Evolutionary conservation across 2,888 invertebrate genomes (phyloP).

Genomic region (Asteroscopus sphinx): DNA sequence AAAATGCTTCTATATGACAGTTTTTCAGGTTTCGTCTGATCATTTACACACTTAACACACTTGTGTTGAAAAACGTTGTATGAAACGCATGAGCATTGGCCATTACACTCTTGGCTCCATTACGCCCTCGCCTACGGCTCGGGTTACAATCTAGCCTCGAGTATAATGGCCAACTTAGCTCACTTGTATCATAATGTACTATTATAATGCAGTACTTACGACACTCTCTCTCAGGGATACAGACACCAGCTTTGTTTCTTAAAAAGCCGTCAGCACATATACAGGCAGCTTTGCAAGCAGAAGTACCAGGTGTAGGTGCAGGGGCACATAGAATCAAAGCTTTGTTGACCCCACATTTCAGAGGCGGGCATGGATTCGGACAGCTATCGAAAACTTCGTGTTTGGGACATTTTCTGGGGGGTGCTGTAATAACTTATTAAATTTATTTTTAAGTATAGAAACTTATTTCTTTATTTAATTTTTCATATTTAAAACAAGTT

Average conservation of each 20-base stretch:
- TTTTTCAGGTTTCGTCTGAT: too few species aligned
- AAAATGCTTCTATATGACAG: too few species aligned
- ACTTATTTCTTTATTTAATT: too few species aligned
- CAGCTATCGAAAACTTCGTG: slow-evolving; percentile 63
- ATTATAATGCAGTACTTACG: slow-evolving; percentile 46
- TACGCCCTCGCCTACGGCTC: too few species aligned
- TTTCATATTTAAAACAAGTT: too few species aligned
- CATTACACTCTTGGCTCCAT: too few species aligned
- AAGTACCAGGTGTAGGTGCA: slow-evolving; percentile 39
- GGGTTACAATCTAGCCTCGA: too few species aligned
- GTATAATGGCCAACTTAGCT: too few species aligned
- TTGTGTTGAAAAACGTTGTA: too few species aligned
- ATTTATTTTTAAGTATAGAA: too few species aligned
- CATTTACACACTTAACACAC: too few species aligned
- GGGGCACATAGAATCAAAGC: slow-evolving; percentile 46
- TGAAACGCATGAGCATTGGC: too few species aligned
- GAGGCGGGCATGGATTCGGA: slow-evolving; percentile 51
- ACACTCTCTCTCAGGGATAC: slow-evolving; percentile 60
- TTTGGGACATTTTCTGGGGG: slow-evolving; percentile 36
- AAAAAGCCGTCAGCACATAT: slow-evolving; percentile 56
- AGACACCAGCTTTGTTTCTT: slow-evolving; percentile 53
- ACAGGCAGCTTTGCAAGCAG: slow-evolving; percentile 53
- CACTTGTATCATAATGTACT: neutral
- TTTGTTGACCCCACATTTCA: slow-evolving; percentile 56
- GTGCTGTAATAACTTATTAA: slow-evolving; percentile 23